Evolutionary conservation across 2,797 vertebrate species (phyloP).

Genomic region (Eulemur mongoz): DNA sequence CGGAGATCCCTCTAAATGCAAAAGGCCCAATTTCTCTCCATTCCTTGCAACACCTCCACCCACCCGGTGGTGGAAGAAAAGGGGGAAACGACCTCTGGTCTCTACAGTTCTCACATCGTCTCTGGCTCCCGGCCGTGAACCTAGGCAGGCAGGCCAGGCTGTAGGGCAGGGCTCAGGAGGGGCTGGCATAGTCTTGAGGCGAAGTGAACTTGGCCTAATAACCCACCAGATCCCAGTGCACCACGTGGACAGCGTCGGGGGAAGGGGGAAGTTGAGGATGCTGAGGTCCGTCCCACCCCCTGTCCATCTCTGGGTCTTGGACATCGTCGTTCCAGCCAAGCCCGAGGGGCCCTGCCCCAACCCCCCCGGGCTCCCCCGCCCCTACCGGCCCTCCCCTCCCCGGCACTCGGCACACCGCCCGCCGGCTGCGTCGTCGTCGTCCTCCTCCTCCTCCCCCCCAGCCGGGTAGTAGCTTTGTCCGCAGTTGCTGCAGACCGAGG

Average conservation of each 20-base stretch:
- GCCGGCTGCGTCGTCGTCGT: not conserved
- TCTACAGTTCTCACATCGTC: not conserved
- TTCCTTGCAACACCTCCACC: not conserved
- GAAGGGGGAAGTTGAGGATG: no score
- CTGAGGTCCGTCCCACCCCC: not conserved
- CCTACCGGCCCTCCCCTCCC: constrained; percentile 66
- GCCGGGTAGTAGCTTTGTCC: constrained; percentile 73
- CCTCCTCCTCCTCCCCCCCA: not conserved
- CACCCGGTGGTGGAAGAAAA: not conserved
- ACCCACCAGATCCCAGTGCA: not conserved
- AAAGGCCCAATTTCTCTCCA: not conserved
- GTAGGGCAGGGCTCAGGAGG: not conserved
- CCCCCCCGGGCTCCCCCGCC: constrained; percentile 56
- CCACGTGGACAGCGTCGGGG: not conserved
- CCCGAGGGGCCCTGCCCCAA: constrained; percentile 66
- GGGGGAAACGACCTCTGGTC: not conserved
- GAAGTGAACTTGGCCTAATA: not conserved
- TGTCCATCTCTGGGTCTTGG: constrained; percentile 21
- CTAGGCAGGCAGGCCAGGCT: not conserved
- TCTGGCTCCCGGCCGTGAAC: not conserved
- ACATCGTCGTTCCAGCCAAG: not conserved
- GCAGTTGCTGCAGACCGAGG: constrained; percentile 70
- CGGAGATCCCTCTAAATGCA: not conserved
- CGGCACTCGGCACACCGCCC: constrained; percentile 65
- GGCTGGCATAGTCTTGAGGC: not conserved